Conservation (phyloP, 2,888 invertebrate genomes). For the Anticlea derivata region DNA sequence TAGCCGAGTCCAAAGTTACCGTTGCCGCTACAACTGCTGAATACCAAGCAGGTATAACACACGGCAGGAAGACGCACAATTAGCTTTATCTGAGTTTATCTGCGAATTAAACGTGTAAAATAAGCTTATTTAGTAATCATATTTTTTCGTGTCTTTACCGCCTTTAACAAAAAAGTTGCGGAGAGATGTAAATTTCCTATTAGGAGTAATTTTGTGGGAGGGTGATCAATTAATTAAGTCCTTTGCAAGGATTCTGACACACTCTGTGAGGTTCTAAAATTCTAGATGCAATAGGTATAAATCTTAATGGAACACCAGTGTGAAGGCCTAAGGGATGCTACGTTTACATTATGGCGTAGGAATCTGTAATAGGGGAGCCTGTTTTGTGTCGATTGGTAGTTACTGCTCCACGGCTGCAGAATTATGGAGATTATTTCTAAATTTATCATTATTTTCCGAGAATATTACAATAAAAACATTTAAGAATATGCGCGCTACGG, state of each 20-base stretch:
- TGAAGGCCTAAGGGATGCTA: not conserved
- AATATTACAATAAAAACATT: no score
- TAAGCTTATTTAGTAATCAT: no score
- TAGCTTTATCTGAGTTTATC: conserved; percentile 9
- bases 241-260: no score
- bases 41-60: conserved; percentile 11
- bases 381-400: conserved; percentile 3
- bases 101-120: not conserved
- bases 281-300: not conserved
- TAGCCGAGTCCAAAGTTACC: conserved; percentile 10
- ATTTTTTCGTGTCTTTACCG: no score
- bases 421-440: no score
- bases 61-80: conserved; percentile 4
- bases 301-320: not conserved
- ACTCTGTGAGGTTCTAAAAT: no score
- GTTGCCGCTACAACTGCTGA: not conserved
- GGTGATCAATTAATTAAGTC: no score
- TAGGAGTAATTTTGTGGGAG: no score
- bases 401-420: not conserved
- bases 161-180: no score
- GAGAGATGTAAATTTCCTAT: no score
- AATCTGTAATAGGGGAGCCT: not conserved
- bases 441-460: no score
- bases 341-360: not conserved
- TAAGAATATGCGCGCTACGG: no score